Conservation (phyloP, 2,113 vertebrate genomes). For the Danio rerio region GRCz12tu NC_133198.1:1692001-1692500, state of each 20-base stretch:
- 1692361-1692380: constrained; percentile 59
- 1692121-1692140: background rate
- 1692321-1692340: constrained; percentile 53
- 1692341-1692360: constrained; percentile 70
- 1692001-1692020: constrained; percentile 62
- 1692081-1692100: constrained; percentile 76
- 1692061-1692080: constrained; percentile 58
- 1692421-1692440: constrained; percentile 61
- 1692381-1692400: constrained; percentile 71
- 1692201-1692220: constrained; percentile 64
- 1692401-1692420: constrained; percentile 74
- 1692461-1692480: background rate
- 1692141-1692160: background rate
- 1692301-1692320: constrained; percentile 60
- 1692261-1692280: constrained; percentile 71
- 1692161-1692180: background rate
- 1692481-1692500: too few relatives aligned
- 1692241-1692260: constrained; percentile 70
- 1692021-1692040: constrained; percentile 69
- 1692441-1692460: constrained; percentile 70
- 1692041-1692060: constrained; percentile 70
- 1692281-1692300: constrained; percentile 65
- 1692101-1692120: background rate
- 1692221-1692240: constrained; percentile 69
- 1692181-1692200: constrained; percentile 74